Evolutionary conservation across 2,113 vertebrate species (phyloP), one percentile per base, ranked within the genome.

Genomic region (Hippocampus barbouri): DNA sequence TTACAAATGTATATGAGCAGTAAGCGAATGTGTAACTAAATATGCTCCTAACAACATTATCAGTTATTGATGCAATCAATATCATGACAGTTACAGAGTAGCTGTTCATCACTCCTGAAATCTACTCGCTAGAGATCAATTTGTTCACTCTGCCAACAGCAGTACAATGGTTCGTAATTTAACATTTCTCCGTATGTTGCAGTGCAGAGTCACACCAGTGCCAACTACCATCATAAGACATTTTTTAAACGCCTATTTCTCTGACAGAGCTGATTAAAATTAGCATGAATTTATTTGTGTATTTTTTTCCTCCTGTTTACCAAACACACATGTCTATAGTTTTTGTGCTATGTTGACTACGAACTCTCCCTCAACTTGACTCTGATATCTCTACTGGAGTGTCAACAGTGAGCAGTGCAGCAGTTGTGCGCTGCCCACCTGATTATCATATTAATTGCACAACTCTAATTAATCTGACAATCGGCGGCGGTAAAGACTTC

Each of bases 391-490:
- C 69, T 69, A 68, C 61, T 70, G 25, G 69, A 72, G 59, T 56
- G 73, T 51, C 6, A 77, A 68, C 76, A 75, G 30, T 68, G 65
- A 34, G 41, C 75, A 14, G 23, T 79, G 86, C 59, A 71, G 76
- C 30, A 25, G 69, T 49, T 9, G 66, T 65, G 76, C 47, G 68
- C 53, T 27, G 41, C 70, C 70, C 83, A 83, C 75, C 86, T 71
- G 75, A 93, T 93, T 91, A 90, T 86, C 90, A 91, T 92, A 91
- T 91, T 92, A 87, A 90, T 85, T 84, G 87, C 74, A 79, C 77
- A 69, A 70, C 83, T 89, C 89, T 90, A 93, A 92, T 91, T 91
- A 92, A 91, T 87, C 82, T 86, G 86, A 91, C 84, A 86, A 90
- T 90, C 70, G 85, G 85, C 81, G 90, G 87, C 91, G 73, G 85